Evolutionary conservation across 2,113 vertebrate species (phyloP).

Genomic region (Tauraco erythrolophus): DNA sequence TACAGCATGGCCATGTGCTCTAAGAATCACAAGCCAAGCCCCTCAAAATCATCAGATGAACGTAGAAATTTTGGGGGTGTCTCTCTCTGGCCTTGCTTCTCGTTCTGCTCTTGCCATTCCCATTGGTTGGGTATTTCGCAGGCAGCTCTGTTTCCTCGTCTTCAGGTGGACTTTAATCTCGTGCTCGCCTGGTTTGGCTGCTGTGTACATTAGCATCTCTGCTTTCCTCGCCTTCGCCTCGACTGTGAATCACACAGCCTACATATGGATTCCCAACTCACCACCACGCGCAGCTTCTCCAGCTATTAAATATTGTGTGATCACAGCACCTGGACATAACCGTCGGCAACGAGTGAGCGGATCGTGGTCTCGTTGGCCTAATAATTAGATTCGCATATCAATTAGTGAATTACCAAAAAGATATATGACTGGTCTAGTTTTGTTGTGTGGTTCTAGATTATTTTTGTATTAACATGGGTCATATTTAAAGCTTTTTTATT

Average conservation of each 20-base stretch:
- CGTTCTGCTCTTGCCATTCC: background rate
- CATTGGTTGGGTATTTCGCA: background rate
- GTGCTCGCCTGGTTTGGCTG: background rate
- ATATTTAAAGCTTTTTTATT: background rate
- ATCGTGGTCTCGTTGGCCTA: background rate
- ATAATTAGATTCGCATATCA: background rate
- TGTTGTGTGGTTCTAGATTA: background rate
- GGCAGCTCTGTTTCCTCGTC: background rate
- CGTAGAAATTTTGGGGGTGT: background rate
- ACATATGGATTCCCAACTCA: background rate
- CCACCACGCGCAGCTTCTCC: background rate
- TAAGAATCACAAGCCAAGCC: background rate
- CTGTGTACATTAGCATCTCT: background rate
- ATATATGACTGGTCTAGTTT: background rate
- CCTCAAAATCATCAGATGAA: background rate
- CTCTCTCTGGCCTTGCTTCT: background rate
- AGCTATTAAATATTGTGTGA: background rate
- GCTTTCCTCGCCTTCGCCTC: background rate
- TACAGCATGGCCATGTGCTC: background rate
- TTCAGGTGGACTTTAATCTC: background rate
- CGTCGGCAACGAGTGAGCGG: accelerated
- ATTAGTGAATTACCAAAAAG: background rate
- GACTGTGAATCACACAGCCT: background rate
- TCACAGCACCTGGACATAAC: background rate
- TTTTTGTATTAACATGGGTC: background rate